These are phyloP conservation scores for Pimephales promelas DNA, from an alignment of 2,113 vertebrate genomes.

Conservation along the genomic window DNA sequence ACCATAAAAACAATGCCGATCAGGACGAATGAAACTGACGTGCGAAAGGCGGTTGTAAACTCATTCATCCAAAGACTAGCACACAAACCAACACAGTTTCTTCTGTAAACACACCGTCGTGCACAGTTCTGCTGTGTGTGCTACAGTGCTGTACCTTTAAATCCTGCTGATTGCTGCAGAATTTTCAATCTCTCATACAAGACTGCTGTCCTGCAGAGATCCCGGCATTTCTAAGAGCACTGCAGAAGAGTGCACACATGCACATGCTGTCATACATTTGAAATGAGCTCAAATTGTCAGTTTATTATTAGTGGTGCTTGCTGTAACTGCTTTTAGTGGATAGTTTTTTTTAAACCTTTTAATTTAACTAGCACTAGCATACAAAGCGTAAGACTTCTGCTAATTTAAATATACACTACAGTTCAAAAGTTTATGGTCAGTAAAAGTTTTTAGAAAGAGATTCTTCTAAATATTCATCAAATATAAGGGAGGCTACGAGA, in stretches of 20 bases:
- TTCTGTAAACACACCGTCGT: slow-evolving; percentile 10
- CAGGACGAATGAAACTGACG: not conserved
- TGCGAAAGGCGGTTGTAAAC: not conserved
- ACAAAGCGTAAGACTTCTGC: not conserved
- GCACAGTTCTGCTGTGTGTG: slow-evolving; percentile 9
- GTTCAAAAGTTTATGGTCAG: not conserved
- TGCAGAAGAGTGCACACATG: slow-evolving; percentile 22
- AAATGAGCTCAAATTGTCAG: not conserved
- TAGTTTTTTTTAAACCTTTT: not conserved
- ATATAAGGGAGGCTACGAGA: no score
- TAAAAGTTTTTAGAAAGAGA: not conserved
- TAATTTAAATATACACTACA: not conserved
- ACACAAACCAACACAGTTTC: slow-evolving; percentile 3
- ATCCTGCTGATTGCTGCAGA: slow-evolving; percentile 49
- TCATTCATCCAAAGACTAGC: slow-evolving; percentile 33
- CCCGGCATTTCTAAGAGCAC: not conserved
- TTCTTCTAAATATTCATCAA: no score
- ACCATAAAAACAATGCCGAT: slow-evolving; percentile 6
- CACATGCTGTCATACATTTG: not conserved
- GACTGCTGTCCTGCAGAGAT: slow-evolving; percentile 23
- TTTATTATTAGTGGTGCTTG: not conserved
- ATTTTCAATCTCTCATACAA: slow-evolving; percentile 18
- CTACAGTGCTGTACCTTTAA: slow-evolving; percentile 29
- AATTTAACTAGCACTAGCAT: not conserved
- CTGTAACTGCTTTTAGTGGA: not conserved